Evolutionary conservation across 2,113 vertebrate genomes (phyloP), one percentile per base, ranked within the genome.

Genomic region (Phasianus colchicus): DNA sequence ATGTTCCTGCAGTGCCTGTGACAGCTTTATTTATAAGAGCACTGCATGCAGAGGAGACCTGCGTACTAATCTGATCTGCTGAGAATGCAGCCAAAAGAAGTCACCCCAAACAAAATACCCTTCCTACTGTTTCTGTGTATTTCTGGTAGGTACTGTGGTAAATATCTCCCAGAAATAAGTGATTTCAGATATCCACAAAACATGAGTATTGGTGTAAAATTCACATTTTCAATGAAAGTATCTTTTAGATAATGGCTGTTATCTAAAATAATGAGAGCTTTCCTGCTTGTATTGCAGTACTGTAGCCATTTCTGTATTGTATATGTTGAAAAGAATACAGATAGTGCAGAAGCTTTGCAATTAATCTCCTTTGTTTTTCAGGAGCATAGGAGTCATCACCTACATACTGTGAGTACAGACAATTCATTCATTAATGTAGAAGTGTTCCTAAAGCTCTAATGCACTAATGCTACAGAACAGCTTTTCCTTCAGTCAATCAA

Each of bases 311-410:
- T 85, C 15, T 19, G 4, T 77, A 1, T 67, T 72, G 36, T 89
- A 36, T n/a, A 13, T 24, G 3, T 76, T 25, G 57, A 50, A 61
- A 75, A 58, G 7, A 76, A 60, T 32, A 32, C 20, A 65, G 32
- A 22, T 75, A 19, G 30, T 40, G 13, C 25, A 36, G 66, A 85
- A 71, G 6, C 11, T 6, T 34, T 91, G 60, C 38, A 85, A 96
- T 76, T 45, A 38, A 22, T 84, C 5, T 93, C 93, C 67, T 98
- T 69, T 98, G 42, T 95, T 97, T 97, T 97, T 45, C 95, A 99
- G 99, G 99, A 99, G 99, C 96, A 99, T 99, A 24, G 99, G 99
- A 72, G 99, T 99, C 96, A 99, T 99, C 98, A 99, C 99, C 70
- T 99, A 99, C 85, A 99, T 99, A 91, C 98, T 99, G 99, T 99